Base-by-base conservation (phyloP, 2,797 vertebrate genomes). In the Cacajao melanocephalus region DNA sequence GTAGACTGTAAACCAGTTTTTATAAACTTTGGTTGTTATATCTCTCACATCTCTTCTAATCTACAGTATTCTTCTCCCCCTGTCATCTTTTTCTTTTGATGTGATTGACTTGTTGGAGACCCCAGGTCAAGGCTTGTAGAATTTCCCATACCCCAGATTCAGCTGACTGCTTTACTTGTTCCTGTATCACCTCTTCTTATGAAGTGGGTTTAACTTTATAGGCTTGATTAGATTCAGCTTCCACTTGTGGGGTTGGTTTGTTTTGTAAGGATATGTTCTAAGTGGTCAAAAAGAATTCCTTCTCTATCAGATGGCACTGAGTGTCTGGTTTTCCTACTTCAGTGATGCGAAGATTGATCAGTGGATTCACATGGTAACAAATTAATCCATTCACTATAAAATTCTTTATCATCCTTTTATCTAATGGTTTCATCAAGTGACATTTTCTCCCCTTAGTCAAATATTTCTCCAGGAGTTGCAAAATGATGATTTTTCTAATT, bases 171-270 rank as follows among this genome's bases (percentile, higher is more conserved):
- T 75, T 81, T 52, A 44, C 79, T 41, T 80, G 67, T 55, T 73
- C 39, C n/a, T 76, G 67, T 85, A 30, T 87, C 57, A 4, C 9
- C 64, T 67, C 13, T 50, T 96, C 57, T 67, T 90, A 3, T 46
- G 52, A 95, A 93, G 26, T 88, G 76, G 44, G 64, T 96, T 93
- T 76, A 81, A 90, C 36, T 87, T 89, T n/a, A 44, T 48, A 82
- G 50, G 30, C 50, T 73, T 92, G 12, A 46, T 78, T 88, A 84
- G 86, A 92, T 84, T 91, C 48, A 41, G 52, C 73, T 94, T 92
- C 33, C 8, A 39, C 4, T 30, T 39, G 33, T 17, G 48, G 30
- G 7, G 3, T 50, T 78, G 50, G 44, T 73, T 75, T 76, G 39
- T 15, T 94, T 88, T 48, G 28, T 84, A 83, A 48, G 36, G 15